These are phyloP conservation scores for Conus betulinus DNA, from an alignment of 1,140 invertebrate species.

Conservation along the genomic window DNA sequence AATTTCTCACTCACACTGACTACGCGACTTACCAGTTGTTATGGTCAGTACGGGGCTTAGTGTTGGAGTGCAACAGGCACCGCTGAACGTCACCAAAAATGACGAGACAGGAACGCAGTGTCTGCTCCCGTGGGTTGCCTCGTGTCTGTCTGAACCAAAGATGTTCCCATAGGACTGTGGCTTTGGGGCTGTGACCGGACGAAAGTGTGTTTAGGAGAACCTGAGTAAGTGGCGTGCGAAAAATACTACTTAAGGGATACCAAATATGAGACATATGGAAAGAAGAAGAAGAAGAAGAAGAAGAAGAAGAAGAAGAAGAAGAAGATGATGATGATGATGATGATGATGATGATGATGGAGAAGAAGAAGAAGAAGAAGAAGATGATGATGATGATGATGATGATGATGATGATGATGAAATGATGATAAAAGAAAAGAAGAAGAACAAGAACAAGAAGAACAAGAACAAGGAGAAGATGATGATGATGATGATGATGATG, in stretches of 20 bases:
- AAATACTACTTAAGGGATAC: background rate
- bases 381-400: constrained; percentile 12
- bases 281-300: constrained; percentile 5
- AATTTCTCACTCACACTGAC: too few relatives aligned
- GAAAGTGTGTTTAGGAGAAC: too few relatives aligned
- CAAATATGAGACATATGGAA: background rate
- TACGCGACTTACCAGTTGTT: too few relatives aligned
- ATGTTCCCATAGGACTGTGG: too few relatives aligned
- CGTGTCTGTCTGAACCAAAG: too few relatives aligned
- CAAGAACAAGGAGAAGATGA: background rate
- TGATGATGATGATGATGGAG: constrained; percentile 3
- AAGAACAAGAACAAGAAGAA: background rate
- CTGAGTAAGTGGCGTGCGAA: too few relatives aligned
- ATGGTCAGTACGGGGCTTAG: too few relatives aligned
- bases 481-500: constrained; percentile 4
- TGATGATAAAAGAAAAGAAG: background rate
- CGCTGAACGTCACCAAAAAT: too few relatives aligned
- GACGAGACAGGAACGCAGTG: too few relatives aligned
- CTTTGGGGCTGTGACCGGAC: too few relatives aligned
- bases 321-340: constrained; percentile 26
- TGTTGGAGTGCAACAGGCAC: too few relatives aligned
- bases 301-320: constrained; percentile 13
- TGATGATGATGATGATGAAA: constrained; percentile 1
- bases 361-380: background rate
- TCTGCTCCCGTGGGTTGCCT: too few relatives aligned